Conservation (phyloP, 2,888 invertebrate species). For the Drosophila mettleri region DNA sequence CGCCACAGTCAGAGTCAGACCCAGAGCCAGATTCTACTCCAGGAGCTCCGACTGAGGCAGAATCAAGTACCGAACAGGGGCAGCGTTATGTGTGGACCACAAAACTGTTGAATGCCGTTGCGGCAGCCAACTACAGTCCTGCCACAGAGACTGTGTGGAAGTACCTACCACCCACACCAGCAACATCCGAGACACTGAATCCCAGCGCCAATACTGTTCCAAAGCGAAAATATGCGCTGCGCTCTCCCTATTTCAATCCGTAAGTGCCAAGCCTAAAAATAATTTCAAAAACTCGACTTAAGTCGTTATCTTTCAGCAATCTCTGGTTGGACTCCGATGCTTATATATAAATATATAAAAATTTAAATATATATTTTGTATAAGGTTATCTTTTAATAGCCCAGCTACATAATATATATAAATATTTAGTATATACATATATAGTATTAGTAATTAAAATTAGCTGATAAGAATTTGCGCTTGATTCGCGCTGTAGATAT, state of each 20-base stretch:
- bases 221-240: slow-evolving; percentile 35
- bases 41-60: neutral
- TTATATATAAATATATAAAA: slow-evolving; percentile 5
- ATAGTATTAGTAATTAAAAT: neutral
- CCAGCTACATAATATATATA: neutral
- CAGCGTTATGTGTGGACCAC: slow-evolving; percentile 34
- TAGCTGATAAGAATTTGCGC: slow-evolving; percentile 1
- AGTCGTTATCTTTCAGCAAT: slow-evolving; percentile 32
- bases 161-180: slow-evolving; percentile 28
- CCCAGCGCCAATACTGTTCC: neutral
- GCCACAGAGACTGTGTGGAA: slow-evolving; percentile 36
- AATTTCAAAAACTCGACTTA: neutral
- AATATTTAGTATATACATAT: no score
- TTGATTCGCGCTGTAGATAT: no score
- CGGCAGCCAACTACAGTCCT: slow-evolving; percentile 57
- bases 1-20: neutral
- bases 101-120: slow-evolving; percentile 41
- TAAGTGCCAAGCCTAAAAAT: slow-evolving; percentile 16
- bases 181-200: neutral
- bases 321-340: slow-evolving; percentile 35
- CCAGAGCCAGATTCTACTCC: neutral
- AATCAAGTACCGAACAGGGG: neutral
- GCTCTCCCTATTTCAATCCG: slow-evolving; percentile 48
- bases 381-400: neutral
- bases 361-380: neutral